Percentiles rank a stretch among this genome's conserved stretches.
Conservation (phyloP, 2,797 vertebrate species). For the Ataeniobius toweri region DNA sequence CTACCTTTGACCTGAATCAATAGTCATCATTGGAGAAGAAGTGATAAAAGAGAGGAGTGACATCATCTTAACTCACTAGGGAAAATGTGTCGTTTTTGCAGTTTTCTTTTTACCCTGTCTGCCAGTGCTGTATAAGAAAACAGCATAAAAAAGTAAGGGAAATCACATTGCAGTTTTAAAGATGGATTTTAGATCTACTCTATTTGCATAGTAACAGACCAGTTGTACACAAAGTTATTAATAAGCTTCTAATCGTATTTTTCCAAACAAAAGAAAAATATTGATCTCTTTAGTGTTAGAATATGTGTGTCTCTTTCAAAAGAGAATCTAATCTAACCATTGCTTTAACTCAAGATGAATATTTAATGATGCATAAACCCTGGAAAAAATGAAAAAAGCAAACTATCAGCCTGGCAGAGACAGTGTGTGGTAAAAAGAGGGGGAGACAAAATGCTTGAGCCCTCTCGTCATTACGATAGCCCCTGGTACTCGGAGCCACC, state of each 20-base stretch:
- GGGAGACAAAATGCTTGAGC: conserved; percentile 88
- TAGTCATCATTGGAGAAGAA: conserved; percentile 66
- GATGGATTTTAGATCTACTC: neutral
- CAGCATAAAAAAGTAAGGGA: neutral
- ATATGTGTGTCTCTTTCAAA: conserved; percentile 53
- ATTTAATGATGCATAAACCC: conserved; percentile 67
- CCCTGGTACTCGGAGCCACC: conserved; percentile 89
- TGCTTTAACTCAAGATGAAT: conserved; percentile 62
- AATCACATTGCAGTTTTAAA: neutral
- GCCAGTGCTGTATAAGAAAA: conserved; percentile 1
- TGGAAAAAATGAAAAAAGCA: conserved; percentile 59
- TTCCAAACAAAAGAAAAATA: conserved; percentile 41
- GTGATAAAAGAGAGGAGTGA: conserved; percentile 71
- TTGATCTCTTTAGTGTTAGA: conserved; percentile 36
- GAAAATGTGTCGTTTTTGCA: conserved; percentile 37
- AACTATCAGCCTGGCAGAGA: conserved; percentile 45
- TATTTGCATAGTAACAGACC: conserved; percentile 11
- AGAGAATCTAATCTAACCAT: conserved; percentile 64
- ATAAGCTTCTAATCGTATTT: conserved; percentile 2
- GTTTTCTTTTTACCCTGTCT: conserved; percentile 19
- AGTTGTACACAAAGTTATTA: neutral
- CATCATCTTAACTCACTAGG: conserved; percentile 63
- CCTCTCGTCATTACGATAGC: conserved; percentile 90
- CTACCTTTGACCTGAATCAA: conserved; percentile 72
- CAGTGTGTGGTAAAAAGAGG: conserved; percentile 70